phyloP scores from a whole-genome alignment of 1,140 invertebrate species.

The Wiebesia pumilae region DNA sequence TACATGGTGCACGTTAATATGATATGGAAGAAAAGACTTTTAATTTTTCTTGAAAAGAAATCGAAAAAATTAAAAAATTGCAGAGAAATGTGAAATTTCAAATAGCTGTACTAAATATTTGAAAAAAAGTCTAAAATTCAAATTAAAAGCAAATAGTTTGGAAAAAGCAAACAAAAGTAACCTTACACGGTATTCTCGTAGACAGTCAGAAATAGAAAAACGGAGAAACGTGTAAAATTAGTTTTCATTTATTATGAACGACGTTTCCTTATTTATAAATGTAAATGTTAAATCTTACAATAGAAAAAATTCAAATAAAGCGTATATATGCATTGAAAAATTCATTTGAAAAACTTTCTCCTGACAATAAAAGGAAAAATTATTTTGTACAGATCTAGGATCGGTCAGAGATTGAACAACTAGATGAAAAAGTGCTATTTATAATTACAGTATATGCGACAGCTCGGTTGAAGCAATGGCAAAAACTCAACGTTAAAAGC shows the following conservation, averaged over 20 bases:
- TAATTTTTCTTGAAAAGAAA: background rate
- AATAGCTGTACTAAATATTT: background rate
- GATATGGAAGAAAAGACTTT: background rate
- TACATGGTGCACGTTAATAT: background rate
- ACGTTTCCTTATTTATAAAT: background rate
- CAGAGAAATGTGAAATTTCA: background rate
- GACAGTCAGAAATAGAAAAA: background rate
- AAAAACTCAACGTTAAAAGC: background rate
- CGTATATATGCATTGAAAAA: background rate
- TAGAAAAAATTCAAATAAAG: background rate
- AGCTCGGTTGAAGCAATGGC: background rate
- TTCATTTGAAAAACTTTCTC: too few species aligned
- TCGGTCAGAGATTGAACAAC: too few species aligned
- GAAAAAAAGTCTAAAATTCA: background rate
- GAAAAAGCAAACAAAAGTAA: conserved; percentile 24
- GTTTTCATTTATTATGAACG: background rate
- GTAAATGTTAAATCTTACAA: background rate
- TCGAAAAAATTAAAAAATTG: background rate
- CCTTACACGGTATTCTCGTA: background rate
- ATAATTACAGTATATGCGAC: background rate
- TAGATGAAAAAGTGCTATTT: background rate
- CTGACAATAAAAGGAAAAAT: too few species aligned
- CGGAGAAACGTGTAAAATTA: background rate
- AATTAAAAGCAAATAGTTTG: background rate
- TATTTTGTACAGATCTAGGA: too few species aligned